Evolutionary conservation across 2,797 vertebrate genomes (phyloP), one percentile per base, ranked within the genome.

Genomic region (Furcifer pardalis): DNA sequence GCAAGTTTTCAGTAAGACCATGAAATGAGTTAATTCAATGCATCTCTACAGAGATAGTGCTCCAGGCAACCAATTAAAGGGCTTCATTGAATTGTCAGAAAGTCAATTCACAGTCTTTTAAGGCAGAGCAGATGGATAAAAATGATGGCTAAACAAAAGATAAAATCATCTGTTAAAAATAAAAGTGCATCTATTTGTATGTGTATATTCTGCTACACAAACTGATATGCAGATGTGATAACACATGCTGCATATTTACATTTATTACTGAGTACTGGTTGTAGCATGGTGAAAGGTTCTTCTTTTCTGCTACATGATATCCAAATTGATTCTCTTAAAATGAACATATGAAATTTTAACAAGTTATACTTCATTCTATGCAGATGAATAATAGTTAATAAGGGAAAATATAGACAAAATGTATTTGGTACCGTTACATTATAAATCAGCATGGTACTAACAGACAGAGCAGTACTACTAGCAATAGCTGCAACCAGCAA

Each of bases 21-120:
- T 81, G 76, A 76, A 65, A 66, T 74, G 46, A 74, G 1, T 77
- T 62, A 60, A 49, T 82, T 82, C 52, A 49, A 52, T 77, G 63
- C 76, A 77, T 3, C 17, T 40, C 65, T 76, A 37, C 32, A 83
- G 13, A 69, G 12, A 13, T 77, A 21, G 32, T 77, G 30, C 44
- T 30, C 30, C 21, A 77, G 42, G 37, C 44, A 86, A 80, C 37
- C 77, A 59, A 80, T 63, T 84, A 27, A 84, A 91, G 85, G 10
- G 44, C 72, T 88, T 85, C 87, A 92, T 89, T 91, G 83, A 91
- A 92, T 90, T 88, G 90, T 69, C 68, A 46, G 35, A n/a, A n/a
- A n/a, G n/a, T n/a, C n/a, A n/a, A n/a, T n/a, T n/a, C 84, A 75
- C 65, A 5, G 71, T 86, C 79, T 90, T 89, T 91, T 82, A 63